Base-by-base conservation (phyloP, 2,113 vertebrate genomes). In the Hydrolagus affinis region DNA sequence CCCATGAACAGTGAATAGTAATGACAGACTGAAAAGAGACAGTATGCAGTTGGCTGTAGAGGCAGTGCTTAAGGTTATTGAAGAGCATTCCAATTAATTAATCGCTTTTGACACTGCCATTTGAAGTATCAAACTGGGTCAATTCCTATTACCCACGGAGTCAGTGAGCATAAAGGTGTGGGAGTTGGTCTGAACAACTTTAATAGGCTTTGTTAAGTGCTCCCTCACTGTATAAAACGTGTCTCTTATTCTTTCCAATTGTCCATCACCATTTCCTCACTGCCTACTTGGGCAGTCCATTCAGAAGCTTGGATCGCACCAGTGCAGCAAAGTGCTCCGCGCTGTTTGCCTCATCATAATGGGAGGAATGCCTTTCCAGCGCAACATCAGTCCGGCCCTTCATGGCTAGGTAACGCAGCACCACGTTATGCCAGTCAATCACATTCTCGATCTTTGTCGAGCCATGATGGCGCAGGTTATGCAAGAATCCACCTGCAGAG, bases 401-500 rank as follows among this genome's bases (percentile, higher is more conserved):
- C 59, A 86, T 77, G 12, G 85, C 83, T 28, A 23, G 32, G 73
- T 87, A 91, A 12, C 87, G 88, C 21, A 88, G 85, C 3, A 86
- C 88, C 30, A 87, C 56, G 0, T 4, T 85, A 6, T 64, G 78
- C 89, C 88, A 87, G 60, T 90, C 85, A 8, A 69, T 89, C 28
- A 78, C 86, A 6, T 90, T 86, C 12, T 85, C 87, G 30, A 86
- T 85, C 0, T 86, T 86, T 3, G 86, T 21, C 9, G 85, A 78
- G 25, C 73, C 89, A n/a, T 70, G 69, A 32, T 83, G 73, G 15
- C 83, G n/a, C 17, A 71, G 28, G 60, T 44, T 73, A 21, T 1
- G 68, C 1, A 80, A 15, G 30, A 85, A 85, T 11, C 86, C 86
- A 23, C 87, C 90, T 90, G 77, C 62, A 19, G 60, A 14, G 21